Evolutionary conservation across 2,113 vertebrate species (phyloP), one percentile per base, ranked within the genome.

Genomic region (Scartelaos histophorus): DNA sequence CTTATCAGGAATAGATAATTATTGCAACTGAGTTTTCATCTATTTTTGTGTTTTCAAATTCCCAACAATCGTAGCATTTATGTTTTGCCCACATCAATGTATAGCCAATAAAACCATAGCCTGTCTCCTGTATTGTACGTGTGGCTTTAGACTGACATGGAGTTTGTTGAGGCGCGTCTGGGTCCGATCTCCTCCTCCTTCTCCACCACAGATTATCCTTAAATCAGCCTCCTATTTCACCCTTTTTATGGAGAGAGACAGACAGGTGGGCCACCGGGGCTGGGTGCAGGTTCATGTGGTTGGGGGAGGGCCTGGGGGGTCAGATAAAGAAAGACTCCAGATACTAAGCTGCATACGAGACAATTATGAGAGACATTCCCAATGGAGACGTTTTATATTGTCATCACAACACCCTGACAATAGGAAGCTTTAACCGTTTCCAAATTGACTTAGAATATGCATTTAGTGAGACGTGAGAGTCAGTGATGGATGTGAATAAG

Each of bases 201-300:
- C 73, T 75, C 70, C 71, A 19, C 69, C 22, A 35, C 75, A 84
- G 82, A 87, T 84, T 70, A 76, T 67, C 78, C 79, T 66, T 54
- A 66, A 89, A 82, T 68, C 67, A 49, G 76, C 77, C 81, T 85
- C 4, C 29, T 29, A 56, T 84, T 87, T 82, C 81, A 79, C 61
- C 51, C 77, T 38, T 68, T 67, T 38, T 65, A 45, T 47, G 17
- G 9, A 67, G 68, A 65, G 70, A 65, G 70, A 25, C 57, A 64
- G 72, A 67, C 71, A 66, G 67, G 67, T 72, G 60, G 80, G 49
- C 49, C 15, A 16, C 56, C 19, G 22, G 21, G 54, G 54, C 13
- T 57, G 65, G 67, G 45, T 62, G 60, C 15, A 62, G 29, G 34
- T 12, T 38, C 79, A 73, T 81, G 66, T 75, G 51, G 24, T 73